Evolutionary conservation across 2,797 vertebrate species (phyloP).

Genomic region (Austrolebias charrua): DNA sequence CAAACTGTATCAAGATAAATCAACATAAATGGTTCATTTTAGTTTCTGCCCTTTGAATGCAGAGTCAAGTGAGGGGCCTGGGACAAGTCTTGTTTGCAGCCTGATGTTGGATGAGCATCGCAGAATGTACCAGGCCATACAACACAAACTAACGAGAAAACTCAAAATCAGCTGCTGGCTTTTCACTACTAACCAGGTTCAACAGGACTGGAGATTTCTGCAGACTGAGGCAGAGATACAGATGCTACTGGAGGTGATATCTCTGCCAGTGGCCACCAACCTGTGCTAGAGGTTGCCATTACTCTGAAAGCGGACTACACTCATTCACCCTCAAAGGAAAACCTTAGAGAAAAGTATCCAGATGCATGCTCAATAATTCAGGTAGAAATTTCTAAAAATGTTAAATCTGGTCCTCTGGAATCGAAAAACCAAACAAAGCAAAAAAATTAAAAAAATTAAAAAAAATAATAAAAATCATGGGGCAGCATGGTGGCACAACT

Average conservation of each 20-base stretch:
- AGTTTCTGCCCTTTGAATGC: neutral
- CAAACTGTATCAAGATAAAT: neutral
- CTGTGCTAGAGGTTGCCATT: neutral
- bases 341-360: neutral
- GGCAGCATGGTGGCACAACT: no score
- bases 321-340: neutral
- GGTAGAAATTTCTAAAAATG: no score
- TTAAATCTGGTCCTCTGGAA: no score
- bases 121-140: neutral
- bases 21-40: neutral
- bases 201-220: neutral
- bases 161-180: neutral
- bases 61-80: neutral
- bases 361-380: no score
- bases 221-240: neutral
- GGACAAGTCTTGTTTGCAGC: neutral
- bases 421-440: no score
- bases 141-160: neutral
- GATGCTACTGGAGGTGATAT: neutral
- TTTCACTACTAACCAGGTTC: neutral
- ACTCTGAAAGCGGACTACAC: neutral
- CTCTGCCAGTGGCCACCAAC: neutral
- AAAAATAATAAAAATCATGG: no score
- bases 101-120: neutral
- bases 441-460: no score